Conservation (phyloP, 2,113 vertebrate genomes). For the Peromyscus leucopus region DNA sequence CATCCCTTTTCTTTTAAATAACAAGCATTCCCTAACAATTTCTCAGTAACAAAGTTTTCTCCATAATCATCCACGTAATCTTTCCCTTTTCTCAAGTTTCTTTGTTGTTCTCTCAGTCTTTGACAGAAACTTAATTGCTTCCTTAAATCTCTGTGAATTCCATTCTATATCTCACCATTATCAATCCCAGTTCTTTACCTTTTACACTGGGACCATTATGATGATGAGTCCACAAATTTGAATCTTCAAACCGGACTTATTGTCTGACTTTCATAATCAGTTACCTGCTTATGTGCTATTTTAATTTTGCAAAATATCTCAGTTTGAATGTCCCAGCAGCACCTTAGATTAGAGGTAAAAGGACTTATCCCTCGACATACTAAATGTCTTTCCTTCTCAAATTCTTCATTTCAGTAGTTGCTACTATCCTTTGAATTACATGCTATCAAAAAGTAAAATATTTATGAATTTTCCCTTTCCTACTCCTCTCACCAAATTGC, state of each 20-base stretch:
- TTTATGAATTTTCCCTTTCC: background rate
- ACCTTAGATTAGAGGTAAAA: background rate
- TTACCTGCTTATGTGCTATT: background rate
- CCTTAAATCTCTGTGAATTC: background rate
- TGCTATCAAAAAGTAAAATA: background rate
- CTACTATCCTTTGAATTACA: background rate
- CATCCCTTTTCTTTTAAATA: background rate
- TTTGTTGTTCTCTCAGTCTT: background rate
- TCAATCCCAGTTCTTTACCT: background rate
- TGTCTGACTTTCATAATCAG: background rate
- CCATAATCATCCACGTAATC: background rate
- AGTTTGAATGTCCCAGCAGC: background rate
- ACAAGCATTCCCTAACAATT: background rate
- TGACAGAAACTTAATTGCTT: background rate
- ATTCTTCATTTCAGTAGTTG: background rate
- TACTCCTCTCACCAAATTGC: background rate
- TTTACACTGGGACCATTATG: background rate
- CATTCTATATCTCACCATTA: background rate
- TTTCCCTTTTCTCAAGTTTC: too few species aligned
- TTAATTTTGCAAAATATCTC: background rate
- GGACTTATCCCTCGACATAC: background rate
- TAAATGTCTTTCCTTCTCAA: background rate
- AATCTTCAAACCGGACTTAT: background rate
- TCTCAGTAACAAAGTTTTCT: background rate
- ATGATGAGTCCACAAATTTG: background rate